phyloP scores from a whole-genome alignment of 2,888 invertebrate species.

The Melipona beecheii region DNA sequence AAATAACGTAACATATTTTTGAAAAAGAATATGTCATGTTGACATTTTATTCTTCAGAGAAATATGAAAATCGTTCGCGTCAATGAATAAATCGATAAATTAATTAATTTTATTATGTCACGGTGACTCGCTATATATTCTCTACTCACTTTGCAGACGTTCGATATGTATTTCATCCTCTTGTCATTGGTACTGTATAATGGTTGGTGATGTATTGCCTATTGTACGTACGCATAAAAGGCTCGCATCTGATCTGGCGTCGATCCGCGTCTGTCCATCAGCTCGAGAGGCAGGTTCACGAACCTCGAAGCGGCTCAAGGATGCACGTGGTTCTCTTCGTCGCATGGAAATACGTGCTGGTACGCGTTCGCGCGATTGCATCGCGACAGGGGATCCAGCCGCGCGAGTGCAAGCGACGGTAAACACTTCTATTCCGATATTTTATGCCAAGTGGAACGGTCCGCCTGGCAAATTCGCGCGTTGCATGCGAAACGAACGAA shows the following conservation, averaged over 20 bases:
- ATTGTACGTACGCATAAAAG: not conserved
- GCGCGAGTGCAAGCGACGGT: slow-evolving; percentile 34
- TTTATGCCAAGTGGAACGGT: slow-evolving; percentile 55
- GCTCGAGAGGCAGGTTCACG: slow-evolving; percentile 70
- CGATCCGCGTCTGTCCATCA: slow-evolving; percentile 30
- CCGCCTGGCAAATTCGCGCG: slow-evolving; percentile 46
- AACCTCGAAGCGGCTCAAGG: slow-evolving; percentile 78
- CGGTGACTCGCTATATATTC: too few species aligned
- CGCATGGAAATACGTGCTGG: slow-evolving; percentile 41
- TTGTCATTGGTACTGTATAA: too few species aligned
- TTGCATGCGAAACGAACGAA: slow-evolving; percentile 38
- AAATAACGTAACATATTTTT: too few species aligned
- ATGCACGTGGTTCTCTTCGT: slow-evolving; percentile 61
- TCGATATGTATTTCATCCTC: too few species aligned
- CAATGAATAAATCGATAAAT: too few species aligned
- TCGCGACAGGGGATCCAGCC: slow-evolving; percentile 47
- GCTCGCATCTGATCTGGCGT: slow-evolving; percentile 12
- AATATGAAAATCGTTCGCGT: too few species aligned
- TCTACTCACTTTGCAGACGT: too few species aligned
- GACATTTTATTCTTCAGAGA: too few species aligned
- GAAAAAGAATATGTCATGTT: too few species aligned
- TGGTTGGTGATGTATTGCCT: too few species aligned
- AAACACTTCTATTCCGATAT: slow-evolving; percentile 57
- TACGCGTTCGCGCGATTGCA: slow-evolving; percentile 52
- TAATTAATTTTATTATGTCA: too few species aligned